These are phyloP conservation scores for Apodemia zela DNA, from an alignment of 2,888 invertebrate genomes.

Conservation along the genomic window DNA sequence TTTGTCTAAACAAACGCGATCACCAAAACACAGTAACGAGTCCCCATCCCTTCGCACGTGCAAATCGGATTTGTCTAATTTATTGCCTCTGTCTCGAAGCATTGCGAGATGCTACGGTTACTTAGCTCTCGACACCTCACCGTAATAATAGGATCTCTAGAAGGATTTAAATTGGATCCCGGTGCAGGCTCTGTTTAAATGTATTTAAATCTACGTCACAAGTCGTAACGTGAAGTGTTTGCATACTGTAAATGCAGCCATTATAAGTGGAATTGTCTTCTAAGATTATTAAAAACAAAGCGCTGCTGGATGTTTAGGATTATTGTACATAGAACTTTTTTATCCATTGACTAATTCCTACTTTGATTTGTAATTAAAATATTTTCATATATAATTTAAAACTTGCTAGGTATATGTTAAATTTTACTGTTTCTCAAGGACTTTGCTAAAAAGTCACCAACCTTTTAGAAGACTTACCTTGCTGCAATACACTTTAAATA, in stretches of 20 bases:
- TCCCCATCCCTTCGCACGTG: slow-evolving; percentile 62
- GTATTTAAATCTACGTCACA: slow-evolving; percentile 35
- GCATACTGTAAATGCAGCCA: slow-evolving; percentile 27
- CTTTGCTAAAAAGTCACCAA: too few relatives aligned
- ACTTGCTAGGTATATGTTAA: too few relatives aligned
- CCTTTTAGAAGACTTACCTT: too few relatives aligned
- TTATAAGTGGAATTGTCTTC: too few relatives aligned
- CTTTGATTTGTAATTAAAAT: too few relatives aligned
- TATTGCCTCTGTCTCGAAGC: slow-evolving; percentile 63
- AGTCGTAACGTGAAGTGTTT: slow-evolving; percentile 37
- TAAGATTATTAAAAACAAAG: too few relatives aligned
- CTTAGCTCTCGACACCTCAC: slow-evolving; percentile 71
- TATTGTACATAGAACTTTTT: too few relatives aligned
- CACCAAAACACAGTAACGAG: slow-evolving; percentile 51
- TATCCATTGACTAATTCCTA: too few relatives aligned
- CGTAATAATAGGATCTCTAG: slow-evolving; percentile 71
- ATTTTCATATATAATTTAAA: too few relatives aligned
- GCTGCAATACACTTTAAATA: too few relatives aligned
- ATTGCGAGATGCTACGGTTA: slow-evolving; percentile 64
- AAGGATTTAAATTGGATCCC: slow-evolving; percentile 68
- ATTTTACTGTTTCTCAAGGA: too few relatives aligned
- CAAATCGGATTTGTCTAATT: slow-evolving; percentile 79
- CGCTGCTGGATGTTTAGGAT: too few relatives aligned
- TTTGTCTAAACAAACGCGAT: slow-evolving; percentile 59
- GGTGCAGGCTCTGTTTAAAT: slow-evolving; percentile 43